Evolutionary conservation across 1,140 invertebrate species (phyloP), one percentile per base, ranked within the genome.

Genomic region (Hycleus phaleratus): DNA sequence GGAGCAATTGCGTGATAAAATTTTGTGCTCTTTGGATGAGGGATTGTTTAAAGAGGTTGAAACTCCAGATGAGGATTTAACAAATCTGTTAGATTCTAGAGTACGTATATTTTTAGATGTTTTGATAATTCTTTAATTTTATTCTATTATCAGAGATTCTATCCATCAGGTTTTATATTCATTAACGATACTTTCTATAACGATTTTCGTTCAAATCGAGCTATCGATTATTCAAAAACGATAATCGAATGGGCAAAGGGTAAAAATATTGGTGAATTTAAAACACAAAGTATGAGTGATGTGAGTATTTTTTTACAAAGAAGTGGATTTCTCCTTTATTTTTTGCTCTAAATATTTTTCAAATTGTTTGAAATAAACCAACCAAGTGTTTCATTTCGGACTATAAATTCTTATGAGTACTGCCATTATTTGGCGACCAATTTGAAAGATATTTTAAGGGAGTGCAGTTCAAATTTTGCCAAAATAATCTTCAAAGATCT

Each of bases 181-280:
- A 85, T 87, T 46, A 80, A 85, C 66, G 75, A 78, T 40, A 78
- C 75, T 5, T 86, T 87, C 70, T 87, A 85, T 64, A 82, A 82
- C 72, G 85, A 87, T 65, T 73, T 72, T 59, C 74, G 83, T 11
- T 56, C 75, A 50, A 46, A 71, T 7, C 69, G 70, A 7, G 76
- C 79, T 58, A 64, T 73, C 47, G 83, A 86, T 66, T 84, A 84
- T 62, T 85, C 82, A 63, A 59, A 71, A 56, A 68, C 73, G 1
- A 82, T 88, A 47, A 73, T 75, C 26, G 68, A 83, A 18, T 88
- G 85, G 85, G 76, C 78, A 6, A 46, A 68, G 32, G 61, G 71
- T 18, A 70, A 73, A 38, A 69, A 75, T 40, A 68, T 82, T 26
- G 78, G 79, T 25, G 69, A 74, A 25, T 81, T 82, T 62, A 65